These are phyloP conservation scores for Drosophila neonasuta DNA, from an alignment of 2,888 invertebrate species.

Conservation along the genomic window DNA sequence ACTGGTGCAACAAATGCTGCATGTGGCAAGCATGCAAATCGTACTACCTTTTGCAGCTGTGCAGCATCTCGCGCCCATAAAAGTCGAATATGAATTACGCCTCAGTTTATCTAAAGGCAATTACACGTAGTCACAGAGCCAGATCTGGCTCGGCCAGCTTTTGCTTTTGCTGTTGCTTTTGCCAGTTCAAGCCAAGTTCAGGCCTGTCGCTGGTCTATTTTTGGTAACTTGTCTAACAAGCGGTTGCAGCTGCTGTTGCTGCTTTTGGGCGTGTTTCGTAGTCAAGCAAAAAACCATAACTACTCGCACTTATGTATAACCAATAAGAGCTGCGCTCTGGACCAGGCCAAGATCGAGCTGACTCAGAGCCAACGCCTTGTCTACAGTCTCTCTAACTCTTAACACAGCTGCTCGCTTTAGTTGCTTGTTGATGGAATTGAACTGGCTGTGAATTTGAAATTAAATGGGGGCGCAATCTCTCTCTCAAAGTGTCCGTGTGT, in stretches of 20 bases:
- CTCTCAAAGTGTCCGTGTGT: background rate
- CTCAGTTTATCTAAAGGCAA: constrained; percentile 38
- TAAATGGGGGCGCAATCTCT: constrained; percentile 46
- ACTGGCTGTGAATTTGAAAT: constrained; percentile 44
- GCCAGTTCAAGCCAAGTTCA: constrained; percentile 54
- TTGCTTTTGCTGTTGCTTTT: background rate
- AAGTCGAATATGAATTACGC: constrained; percentile 61
- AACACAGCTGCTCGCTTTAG: constrained; percentile 25
- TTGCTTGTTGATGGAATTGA: constrained; percentile 57
- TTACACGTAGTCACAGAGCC: constrained; percentile 43
- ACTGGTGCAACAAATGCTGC: constrained; percentile 11
- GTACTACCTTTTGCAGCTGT: constrained; percentile 1
- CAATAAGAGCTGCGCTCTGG: constrained; percentile 50
- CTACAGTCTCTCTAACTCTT: background rate
- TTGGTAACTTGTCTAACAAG: constrained; percentile 76
- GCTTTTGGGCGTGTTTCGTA: constrained; percentile 63
- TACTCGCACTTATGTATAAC: constrained; percentile 45
- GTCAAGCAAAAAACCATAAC: constrained; percentile 41
- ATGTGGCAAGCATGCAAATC: constrained; percentile 36
- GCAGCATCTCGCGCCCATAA: constrained; percentile 39
- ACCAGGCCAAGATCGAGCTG: constrained; percentile 42
- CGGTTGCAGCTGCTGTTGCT: constrained; percentile 51
- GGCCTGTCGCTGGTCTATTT: constrained; percentile 66
- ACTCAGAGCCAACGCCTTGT: constrained; percentile 47
- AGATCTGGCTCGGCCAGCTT: constrained; percentile 26